These are phyloP conservation scores for Strigops habroptila DNA, from an alignment of 2,113 vertebrate species.

Conservation along the genomic window DNA sequence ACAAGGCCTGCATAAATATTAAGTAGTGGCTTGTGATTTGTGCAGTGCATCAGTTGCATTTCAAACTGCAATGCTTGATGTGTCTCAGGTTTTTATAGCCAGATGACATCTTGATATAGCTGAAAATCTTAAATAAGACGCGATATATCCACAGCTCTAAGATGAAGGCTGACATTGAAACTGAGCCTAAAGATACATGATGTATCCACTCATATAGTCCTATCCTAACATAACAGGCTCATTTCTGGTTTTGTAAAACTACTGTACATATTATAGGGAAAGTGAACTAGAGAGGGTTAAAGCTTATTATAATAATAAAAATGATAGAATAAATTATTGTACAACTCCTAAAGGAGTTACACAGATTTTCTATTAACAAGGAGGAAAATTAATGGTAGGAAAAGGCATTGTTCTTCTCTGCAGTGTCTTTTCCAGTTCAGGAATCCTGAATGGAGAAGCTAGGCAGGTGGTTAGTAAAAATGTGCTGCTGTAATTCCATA, in stretches of 20 bases:
- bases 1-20: neutral
- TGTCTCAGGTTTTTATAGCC: neutral
- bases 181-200: neutral
- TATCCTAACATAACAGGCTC: neutral
- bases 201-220: neutral
- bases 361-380: neutral
- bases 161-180: neutral
- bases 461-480: slow-evolving; percentile 16
- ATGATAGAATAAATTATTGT: neutral
- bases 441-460: neutral
- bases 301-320: neutral
- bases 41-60: neutral
- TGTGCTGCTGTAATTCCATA: neutral
- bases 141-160: neutral
- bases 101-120: neutral
- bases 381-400: neutral
- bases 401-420: neutral
- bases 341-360: neutral
- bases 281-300: neutral
- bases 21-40: neutral
- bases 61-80: neutral
- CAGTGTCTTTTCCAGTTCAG: neutral
- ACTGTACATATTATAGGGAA: neutral
- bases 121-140: neutral
- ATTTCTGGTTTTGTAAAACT: neutral